Evolutionary conservation across 2,113 vertebrate genomes (phyloP).

Genomic region (Sula dactylatra): DNA sequence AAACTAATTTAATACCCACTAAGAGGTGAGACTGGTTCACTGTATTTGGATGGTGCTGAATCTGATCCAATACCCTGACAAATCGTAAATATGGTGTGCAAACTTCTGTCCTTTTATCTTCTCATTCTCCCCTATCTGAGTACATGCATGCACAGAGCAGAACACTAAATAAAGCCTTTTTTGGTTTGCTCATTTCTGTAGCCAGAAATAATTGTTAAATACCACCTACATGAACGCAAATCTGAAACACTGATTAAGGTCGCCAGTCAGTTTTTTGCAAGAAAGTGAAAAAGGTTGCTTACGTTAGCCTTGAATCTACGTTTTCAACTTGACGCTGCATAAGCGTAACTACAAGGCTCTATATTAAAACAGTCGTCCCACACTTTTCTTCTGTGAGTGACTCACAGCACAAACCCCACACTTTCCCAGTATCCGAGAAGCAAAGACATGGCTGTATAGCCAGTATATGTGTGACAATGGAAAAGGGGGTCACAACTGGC

Average conservation of each 20-base stretch:
- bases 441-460: neutral
- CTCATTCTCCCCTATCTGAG: neutral
- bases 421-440: neutral
- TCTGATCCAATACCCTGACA: neutral
- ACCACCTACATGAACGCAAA: neutral
- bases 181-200: neutral
- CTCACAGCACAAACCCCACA: neutral
- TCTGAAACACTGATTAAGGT: neutral
- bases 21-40: neutral
- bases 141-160: neutral
- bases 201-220: neutral
- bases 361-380: neutral
- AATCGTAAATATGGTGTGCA: neutral
- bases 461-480: rapidly evolving
- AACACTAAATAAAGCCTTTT: neutral
- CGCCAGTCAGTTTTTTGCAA: neutral
- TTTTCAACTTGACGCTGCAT: neutral
- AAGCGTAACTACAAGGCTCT: neutral
- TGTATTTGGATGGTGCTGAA: neutral
- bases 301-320: neutral
- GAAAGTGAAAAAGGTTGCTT: neutral
- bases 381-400: neutral
- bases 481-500: neutral
- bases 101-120: neutral
- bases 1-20: neutral